Base-by-base conservation (phyloP, 1,140 invertebrate genomes). In the Plectus sambesii region DNA sequence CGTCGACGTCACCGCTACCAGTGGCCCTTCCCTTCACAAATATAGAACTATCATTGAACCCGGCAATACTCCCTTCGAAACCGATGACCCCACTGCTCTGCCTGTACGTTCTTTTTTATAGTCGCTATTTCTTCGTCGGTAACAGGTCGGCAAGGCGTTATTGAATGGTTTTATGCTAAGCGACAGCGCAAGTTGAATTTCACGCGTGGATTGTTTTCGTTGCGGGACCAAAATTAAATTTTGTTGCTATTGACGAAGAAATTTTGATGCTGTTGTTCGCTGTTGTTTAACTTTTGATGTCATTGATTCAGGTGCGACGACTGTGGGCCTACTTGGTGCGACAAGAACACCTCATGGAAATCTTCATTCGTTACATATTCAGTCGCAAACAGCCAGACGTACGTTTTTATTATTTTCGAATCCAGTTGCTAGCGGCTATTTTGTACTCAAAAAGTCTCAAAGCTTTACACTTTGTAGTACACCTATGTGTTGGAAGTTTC, bases 341-440 rank as follows among this genome's bases (percentile, higher is more conserved):
- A 39, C 88, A 98, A 72, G 87, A 96, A 70, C 71, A 76, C 26
- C 82, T 94, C 36, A 87, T 93, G 69, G 87, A 96, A 62, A 78
- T 92, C 39, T 98, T 98, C 72, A 87, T 98, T 58, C 79, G 86
- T 42, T 85, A 88, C 56, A 85, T 98, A 51, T 98, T 94, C 73
- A 84, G 83, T 0, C 83, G 82, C 57, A 76, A 80, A 47, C 63
- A 75, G 29, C 75, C 73, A n/a, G 45, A 42, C 29, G 45, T 41
- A 42, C n/a, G n/a, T n/a, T n/a, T n/a, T n/a, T n/a, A n/a, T n/a
- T n/a, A n/a, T n/a, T n/a, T n/a, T n/a, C n/a, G n/a, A n/a, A n/a
- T n/a, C n/a, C n/a, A n/a, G n/a, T n/a, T n/a, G n/a, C n/a, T n/a
- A n/a, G n/a, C n/a, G n/a, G n/a, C n/a, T n/a, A n/a, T n/a, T n/a